These are phyloP conservation scores for Alca torda DNA, from an alignment of 2,797 vertebrate species.

Conservation along the genomic window DNA sequence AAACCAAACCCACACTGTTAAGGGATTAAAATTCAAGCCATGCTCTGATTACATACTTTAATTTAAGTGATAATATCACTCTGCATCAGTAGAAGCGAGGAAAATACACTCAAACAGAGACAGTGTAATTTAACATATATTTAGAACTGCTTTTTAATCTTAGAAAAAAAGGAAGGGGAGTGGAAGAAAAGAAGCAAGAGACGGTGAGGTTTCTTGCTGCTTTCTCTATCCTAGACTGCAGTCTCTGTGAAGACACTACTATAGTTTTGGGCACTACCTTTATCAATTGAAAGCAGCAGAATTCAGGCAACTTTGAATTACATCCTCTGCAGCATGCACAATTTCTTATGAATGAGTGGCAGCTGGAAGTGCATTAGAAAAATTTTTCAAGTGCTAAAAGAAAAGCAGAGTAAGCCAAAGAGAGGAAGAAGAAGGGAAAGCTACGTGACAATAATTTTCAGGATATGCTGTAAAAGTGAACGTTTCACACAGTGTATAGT, in stretches of 20 bases:
- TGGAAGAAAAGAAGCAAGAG: background rate
- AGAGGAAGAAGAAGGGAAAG: background rate
- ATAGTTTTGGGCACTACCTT: background rate
- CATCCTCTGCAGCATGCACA: background rate
- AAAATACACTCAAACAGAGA: background rate
- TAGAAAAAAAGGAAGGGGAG: background rate
- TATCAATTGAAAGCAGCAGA: background rate
- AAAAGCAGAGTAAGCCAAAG: background rate
- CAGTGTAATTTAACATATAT: background rate
- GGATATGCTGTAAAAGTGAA: background rate
- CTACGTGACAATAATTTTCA: background rate
- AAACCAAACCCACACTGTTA: background rate
- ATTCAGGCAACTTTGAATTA: background rate
- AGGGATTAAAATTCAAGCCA: slow-evolving; percentile 2
- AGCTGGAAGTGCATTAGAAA: background rate
- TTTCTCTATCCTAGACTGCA: background rate
- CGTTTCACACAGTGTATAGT: accelerated
- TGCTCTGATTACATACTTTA: background rate
- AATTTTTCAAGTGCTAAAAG: background rate
- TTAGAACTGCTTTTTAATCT: background rate
- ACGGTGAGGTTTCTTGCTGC: background rate
- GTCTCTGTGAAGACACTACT: background rate
- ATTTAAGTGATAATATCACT: background rate
- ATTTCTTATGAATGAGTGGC: background rate
- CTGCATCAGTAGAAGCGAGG: background rate